These are phyloP conservation scores for Clepsis dumicolana DNA, from an alignment of 2,888 invertebrate genomes.

Conservation along the genomic window DNA sequence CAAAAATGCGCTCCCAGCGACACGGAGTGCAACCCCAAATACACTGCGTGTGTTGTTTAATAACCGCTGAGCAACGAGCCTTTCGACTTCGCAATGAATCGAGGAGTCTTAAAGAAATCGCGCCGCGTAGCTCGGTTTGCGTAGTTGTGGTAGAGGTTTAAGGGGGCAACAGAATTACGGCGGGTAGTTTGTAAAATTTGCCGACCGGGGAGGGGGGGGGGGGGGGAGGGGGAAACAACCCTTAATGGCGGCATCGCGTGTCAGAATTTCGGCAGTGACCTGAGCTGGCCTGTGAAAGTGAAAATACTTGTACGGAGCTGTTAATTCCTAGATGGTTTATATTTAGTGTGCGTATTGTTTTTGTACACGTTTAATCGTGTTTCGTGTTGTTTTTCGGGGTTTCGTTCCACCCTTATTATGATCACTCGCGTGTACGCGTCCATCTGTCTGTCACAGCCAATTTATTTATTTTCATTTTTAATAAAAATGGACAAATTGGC, in stretches of 20 bases:
- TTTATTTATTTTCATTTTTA: no score
- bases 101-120: neutral
- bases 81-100: neutral
- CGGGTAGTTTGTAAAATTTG: constrained; percentile 84
- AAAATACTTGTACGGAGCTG: constrained; percentile 78
- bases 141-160: constrained; percentile 51
- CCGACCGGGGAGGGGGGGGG: constrained; percentile 62
- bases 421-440: no score
- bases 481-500: no score
- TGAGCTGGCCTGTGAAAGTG: constrained; percentile 81
- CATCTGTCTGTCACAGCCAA: no score
- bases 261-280: constrained; percentile 86
- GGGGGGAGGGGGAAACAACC: constrained; percentile 73
- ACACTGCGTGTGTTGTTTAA: neutral
- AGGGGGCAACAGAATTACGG: constrained; percentile 70
- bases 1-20: neutral
- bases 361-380: neutral
- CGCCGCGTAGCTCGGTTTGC: neutral
- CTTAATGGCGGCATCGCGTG: constrained; percentile 86
- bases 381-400: no score
- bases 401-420: no score
- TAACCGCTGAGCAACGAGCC: neutral
- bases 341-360: neutral
- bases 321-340: constrained; percentile 48
- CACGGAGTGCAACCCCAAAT: neutral